These are phyloP conservation scores for Pogonomyrmex californicus DNA, from an alignment of 1,140 invertebrate species.

Conservation along the genomic window DNA sequence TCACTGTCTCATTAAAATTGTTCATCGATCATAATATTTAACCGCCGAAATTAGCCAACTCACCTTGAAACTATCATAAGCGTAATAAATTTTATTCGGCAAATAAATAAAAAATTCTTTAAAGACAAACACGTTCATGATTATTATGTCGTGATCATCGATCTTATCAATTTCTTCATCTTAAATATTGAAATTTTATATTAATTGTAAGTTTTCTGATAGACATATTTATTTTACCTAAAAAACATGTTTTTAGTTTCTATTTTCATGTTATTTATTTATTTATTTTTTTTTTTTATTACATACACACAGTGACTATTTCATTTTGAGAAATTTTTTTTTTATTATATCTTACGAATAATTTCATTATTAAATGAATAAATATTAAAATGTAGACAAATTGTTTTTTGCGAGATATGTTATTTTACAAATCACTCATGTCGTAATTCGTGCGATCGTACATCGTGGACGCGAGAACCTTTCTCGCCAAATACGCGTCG, in stretches of 20 bases:
- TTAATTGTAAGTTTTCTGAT: not conserved
- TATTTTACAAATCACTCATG: not conserved
- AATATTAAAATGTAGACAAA: not conserved
- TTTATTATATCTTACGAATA: not conserved
- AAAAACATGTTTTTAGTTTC: not conserved
- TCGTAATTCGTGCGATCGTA: constrained; percentile 2
- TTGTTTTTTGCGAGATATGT: not conserved
- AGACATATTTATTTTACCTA: not conserved
- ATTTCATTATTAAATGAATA: not conserved
- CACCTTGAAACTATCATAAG: constrained; percentile 60
- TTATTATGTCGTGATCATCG: constrained; percentile 16
- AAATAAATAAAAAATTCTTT: constrained; percentile 45
- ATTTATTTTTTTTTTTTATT: not conserved
- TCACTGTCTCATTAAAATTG: not conserved
- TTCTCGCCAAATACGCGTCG: not conserved
- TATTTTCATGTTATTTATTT: not conserved
- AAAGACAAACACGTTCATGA: constrained; percentile 28
- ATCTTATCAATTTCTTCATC: constrained; percentile 14
- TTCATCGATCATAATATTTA: constrained; percentile 41
- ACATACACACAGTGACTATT: not conserved
- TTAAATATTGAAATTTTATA: not conserved
- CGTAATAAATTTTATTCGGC: constrained; percentile 64
- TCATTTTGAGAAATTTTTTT: not conserved
- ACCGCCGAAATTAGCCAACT: constrained; percentile 68
- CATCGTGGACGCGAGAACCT: not conserved